phyloP scores from a whole-genome alignment of 1,140 invertebrate genomes.

The Hylaeus volcanicus region DNA sequence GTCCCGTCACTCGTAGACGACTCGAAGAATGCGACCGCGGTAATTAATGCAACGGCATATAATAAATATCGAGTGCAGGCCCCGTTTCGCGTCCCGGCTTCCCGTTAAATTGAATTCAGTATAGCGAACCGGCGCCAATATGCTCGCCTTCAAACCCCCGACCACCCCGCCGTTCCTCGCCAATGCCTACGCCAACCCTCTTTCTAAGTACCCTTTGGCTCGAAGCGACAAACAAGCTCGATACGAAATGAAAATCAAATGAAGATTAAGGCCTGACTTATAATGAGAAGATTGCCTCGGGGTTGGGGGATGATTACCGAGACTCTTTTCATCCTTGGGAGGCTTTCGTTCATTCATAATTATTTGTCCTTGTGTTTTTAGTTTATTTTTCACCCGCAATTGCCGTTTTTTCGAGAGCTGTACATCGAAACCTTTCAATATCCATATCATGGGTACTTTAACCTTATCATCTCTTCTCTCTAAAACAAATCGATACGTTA shows the following conservation, averaged over 20 bases:
- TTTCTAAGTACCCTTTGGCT: slow-evolving; percentile 59
- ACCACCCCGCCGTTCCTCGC: slow-evolving; percentile 27
- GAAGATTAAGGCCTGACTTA: slow-evolving; percentile 52
- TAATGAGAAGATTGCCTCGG: slow-evolving; percentile 50
- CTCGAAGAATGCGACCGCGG: slow-evolving; percentile 66
- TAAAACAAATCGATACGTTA: no score
- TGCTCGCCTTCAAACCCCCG: slow-evolving; percentile 60
- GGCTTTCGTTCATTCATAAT: slow-evolving; percentile 23
- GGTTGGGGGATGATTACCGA: slow-evolving; percentile 34
- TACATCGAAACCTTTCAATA: not conserved
- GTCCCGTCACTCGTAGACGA: slow-evolving; percentile 41
- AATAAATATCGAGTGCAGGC: slow-evolving; percentile 77
- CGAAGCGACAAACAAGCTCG: slow-evolving; percentile 60
- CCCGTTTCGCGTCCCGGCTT: slow-evolving; percentile 71
- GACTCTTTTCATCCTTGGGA: slow-evolving; percentile 21
- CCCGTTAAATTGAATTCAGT: slow-evolving; percentile 74
- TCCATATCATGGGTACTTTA: not conserved
- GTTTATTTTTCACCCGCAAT: not conserved
- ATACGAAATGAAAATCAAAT: slow-evolving; percentile 56
- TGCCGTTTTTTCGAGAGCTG: not conserved
- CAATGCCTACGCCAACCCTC: slow-evolving; percentile 42
- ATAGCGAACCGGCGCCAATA: slow-evolving; percentile 68
- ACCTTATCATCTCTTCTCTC: no score
- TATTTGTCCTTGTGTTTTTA: not conserved
- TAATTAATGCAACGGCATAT: slow-evolving; percentile 77